Conservation (phyloP, 1,140 invertebrate genomes). For the Antheraea pernyi region DNA sequence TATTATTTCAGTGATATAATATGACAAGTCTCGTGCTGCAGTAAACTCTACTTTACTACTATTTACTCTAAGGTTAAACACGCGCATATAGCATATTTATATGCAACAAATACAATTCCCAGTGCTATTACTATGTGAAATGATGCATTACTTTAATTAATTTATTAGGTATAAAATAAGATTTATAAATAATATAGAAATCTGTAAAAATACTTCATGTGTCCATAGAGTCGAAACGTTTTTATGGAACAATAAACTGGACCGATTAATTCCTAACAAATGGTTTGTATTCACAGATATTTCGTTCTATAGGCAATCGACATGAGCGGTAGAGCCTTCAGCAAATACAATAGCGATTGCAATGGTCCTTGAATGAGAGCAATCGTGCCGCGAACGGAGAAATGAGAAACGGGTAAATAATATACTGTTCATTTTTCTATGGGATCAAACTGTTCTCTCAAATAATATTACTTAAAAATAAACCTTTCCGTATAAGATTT, state of each 20-base stretch:
- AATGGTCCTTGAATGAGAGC: conserved; percentile 48
- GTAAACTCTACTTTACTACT: too few relatives aligned
- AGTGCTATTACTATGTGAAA: too few relatives aligned
- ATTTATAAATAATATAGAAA: too few relatives aligned
- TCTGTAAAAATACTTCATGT: too few relatives aligned
- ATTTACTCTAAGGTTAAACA: too few relatives aligned
- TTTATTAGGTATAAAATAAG: too few relatives aligned
- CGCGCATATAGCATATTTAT: too few relatives aligned
- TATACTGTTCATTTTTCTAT: conserved; percentile 26
- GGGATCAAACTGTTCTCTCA: background rate
- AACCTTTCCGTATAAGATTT: background rate
- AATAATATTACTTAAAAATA: conserved; percentile 4
- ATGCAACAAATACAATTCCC: too few relatives aligned
- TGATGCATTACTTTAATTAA: too few relatives aligned
- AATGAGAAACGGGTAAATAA: conserved; percentile 59
- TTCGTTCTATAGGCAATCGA: conserved; percentile 66
- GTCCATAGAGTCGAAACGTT: too few relatives aligned
- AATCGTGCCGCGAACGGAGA: conserved; percentile 47
- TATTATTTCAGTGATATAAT: too few relatives aligned
- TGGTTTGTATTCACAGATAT: conserved; percentile 40
- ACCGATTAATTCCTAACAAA: conserved; percentile 40
- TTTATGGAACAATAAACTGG: background rate
- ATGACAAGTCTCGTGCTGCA: too few relatives aligned
- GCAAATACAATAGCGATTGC: conserved; percentile 67
- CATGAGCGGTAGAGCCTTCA: conserved; percentile 62